Evolutionary conservation across 2,888 invertebrate species (phyloP), one percentile per base, ranked within the genome.

Genomic region (Odontocolon sp.): DNA sequence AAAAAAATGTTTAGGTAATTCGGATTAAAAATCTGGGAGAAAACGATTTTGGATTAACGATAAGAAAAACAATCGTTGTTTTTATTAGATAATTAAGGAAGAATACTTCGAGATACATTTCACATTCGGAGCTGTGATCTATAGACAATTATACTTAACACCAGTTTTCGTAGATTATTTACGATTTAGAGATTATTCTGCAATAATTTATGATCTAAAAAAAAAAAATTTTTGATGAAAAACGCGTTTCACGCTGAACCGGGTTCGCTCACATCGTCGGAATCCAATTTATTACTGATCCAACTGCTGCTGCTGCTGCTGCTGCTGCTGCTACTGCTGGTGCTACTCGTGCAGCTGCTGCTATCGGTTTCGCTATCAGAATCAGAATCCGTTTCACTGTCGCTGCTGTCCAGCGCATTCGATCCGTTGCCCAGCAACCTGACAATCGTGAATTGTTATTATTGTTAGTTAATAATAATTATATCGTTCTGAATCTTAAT

Each of bases 231-330:
- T 28, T 11, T 14, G 38, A 38, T 38, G 28, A 11, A 9, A 11
- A 26, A 54, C 2, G 54, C 11, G 11, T 21, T 26, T 63, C 14
- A 77, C 26, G 56, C 28, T 16, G 63, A 64, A 31, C 45, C 68
- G 23, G 64, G 64, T 28, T 73, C 64, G 31, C 63, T 83, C 18
- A 71, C 28, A 64, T 89, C 87, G 38, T 89, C 88, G 1, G 88
- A 88, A 67, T 88, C 88, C n/a, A 88, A 75, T 56, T 73, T 72
- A 1, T 78, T 64, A 45, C 52, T 76, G 23, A 74, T 81, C 66
- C 77, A 82, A 45, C 69, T 83, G 16, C 71, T 83, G 1, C 80
- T 80, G 9, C 76, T 80, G 5, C 75, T 77, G 42, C 70, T 77
- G n/a, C 56, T 76, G 42, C 76, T 80, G 59, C 79, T 84, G 21